phyloP scores from a whole-genome alignment of 2,888 invertebrate species.

The Philopedon plagiatum region DNA sequence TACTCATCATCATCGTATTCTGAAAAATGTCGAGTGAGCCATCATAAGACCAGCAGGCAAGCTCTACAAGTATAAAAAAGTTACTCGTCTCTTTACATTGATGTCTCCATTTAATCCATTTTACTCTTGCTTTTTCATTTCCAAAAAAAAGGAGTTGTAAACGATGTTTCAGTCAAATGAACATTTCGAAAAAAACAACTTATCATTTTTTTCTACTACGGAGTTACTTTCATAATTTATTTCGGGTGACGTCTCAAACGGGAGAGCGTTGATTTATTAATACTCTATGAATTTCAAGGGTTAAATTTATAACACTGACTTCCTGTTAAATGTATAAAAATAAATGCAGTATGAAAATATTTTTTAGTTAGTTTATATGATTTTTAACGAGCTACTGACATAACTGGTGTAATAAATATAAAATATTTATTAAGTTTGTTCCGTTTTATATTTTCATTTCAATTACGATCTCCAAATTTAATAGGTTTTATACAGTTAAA shows the following conservation, averaged over 20 bases:
- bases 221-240: slow-evolving; percentile 38
- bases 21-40: no score
- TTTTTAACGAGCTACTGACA: slow-evolving; percentile 44
- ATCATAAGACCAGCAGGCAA: no score
- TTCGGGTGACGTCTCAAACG: slow-evolving; percentile 39
- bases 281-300: slow-evolving; percentile 42
- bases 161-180: slow-evolving; percentile 35
- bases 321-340: slow-evolving; percentile 50
- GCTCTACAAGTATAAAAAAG: no score
- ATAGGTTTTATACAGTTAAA: slow-evolving; percentile 3
- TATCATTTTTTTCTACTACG: slow-evolving; percentile 30
- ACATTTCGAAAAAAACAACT: slow-evolving; percentile 23
- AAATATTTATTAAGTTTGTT: slow-evolving; percentile 35
- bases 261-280: slow-evolving; percentile 44
- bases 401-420: slow-evolving; percentile 24
- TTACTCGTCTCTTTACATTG: no score
- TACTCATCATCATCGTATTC: no score
- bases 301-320: slow-evolving; percentile 46
- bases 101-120: no score
- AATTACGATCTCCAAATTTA: slow-evolving; percentile 26
- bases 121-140: not conserved
- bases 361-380: slow-evolving; percentile 42
- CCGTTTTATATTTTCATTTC: slow-evolving; percentile 27
- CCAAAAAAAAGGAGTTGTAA: slow-evolving; percentile 19
- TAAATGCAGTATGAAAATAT: slow-evolving; percentile 41